Base-by-base conservation (phyloP, 2,797 vertebrate genomes). In the Cottoperca gobio region DNA sequence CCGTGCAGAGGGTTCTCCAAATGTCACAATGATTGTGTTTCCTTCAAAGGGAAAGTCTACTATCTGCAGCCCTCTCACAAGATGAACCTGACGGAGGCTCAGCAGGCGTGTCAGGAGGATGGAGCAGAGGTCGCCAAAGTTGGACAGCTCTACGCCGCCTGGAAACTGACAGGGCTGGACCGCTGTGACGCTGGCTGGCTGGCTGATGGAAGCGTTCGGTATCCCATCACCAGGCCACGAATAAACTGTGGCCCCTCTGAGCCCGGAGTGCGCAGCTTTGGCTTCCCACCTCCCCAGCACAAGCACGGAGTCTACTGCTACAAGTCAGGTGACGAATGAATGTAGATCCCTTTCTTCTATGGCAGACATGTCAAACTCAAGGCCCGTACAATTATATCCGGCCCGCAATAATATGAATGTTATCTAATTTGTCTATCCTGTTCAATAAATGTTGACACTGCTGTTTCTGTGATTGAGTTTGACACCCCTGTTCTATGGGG, bases 101-200 rank as follows among this genome's bases (percentile, higher is more conserved):
- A 79, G 63, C 90, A 90, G 81, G 94, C 94, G 0, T 98, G 97
- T 79, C 65, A 62, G 79, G 86, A 95, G 0, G 91, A 93, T 0
- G 83, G 93, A 0, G 94, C 95, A 0, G 85, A 90, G 68, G 94
- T 97, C 0, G 95, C 97, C 66, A 96, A 87, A 31, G 96, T 97
- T 43, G 96, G 97, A 42, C 96, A 97, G 55, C 94, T 98, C 28
- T 97, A 95, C 33, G 93, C 95, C 0, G 96, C 96, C 21, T 98
- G 97, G 96, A 97, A 91, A 74, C 94, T 97, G 78, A 50, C 12
- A 0, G 93, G 88, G 17, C 81, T 97, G 85, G 96, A 97, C 64
- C 92, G 75, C 66, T 98, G 97, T 0, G 90, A 91, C 0, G 95
- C 95, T 0, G 97, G 96, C 78, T 97, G 97, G 97, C 85, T 97